Evolutionary conservation across 2,113 vertebrate species (phyloP), one percentile per base, ranked within the genome.

Genomic region (Cathartes aura): DNA sequence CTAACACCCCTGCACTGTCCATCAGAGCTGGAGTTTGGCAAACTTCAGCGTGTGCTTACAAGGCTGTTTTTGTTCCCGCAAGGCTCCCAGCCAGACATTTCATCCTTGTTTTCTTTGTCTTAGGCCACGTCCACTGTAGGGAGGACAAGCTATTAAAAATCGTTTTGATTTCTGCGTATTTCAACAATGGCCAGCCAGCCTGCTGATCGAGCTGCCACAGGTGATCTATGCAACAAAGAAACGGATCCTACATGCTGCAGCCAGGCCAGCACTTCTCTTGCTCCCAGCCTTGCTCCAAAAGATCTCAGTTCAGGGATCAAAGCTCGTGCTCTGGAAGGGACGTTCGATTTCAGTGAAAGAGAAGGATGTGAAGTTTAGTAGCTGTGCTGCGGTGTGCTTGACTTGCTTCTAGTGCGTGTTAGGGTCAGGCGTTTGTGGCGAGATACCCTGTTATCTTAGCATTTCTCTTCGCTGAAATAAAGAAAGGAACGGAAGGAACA

Each of bases 101-200:
- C 79, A 78, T 62, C 93, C 75, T 80, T 50, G 66, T 90, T 96
- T 91, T 30, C 83, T 95, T 95, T 97, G 60, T 92, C 87, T 97
- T 68, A 95, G 92, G 68, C 81, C 68, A 85, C 36, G 24, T 90
- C 45, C 79, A 60, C 36, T 5, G 23, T 52, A 72, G 82, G 84
- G 88, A 89, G 78, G 87, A 89, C 80, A 43, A 84, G 84, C 48
- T 63, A 20, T 82, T 87, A 74, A 82, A 93, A 89, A 56, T 38
- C 19, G 7, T 18, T 53, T 38, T 26, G 58, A 89, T 94, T 91
- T 60, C 48, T 80, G 52, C 43, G 0, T 23, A 3, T 89, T 88
- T 42, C 86, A 52, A 17, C 13, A 19, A 20, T 0, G 29, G 78
- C 56, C 68, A 7, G 43, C 22, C 86, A 59, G 83, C 19, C 59